These are phyloP conservation scores for Toxotes lorentzi DNA, from an alignment of 2,797 vertebrate species.

Conservation along the genomic window DNA sequence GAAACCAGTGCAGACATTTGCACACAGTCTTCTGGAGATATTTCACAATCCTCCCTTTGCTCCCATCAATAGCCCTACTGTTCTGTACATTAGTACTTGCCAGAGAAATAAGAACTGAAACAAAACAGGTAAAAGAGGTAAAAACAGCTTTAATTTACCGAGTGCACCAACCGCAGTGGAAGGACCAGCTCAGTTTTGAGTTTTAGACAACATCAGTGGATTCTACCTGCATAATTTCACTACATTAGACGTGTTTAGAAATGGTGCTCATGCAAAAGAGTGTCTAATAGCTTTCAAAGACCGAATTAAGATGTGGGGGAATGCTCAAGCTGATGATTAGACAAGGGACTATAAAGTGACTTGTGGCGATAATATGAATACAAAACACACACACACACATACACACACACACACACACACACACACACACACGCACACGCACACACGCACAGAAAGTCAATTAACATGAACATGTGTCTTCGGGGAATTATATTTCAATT, in stretches of 20 bases:
- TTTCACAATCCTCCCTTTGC: slow-evolving; percentile 17
- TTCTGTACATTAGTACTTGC: slow-evolving; percentile 23
- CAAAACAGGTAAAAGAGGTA: not conserved
- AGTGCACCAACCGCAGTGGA: not conserved
- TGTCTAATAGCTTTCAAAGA: slow-evolving; percentile 69
- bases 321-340: slow-evolving; percentile 75
- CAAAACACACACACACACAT: slow-evolving; percentile 31
- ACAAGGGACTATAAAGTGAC: slow-evolving; percentile 74
- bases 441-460: slow-evolving; percentile 72
- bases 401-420: slow-evolving; percentile 38
- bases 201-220: slow-evolving; percentile 37
- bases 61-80: slow-evolving; percentile 35
- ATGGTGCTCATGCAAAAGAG: slow-evolving; percentile 48
- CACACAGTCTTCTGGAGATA: not conserved
- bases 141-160: slow-evolving; percentile 36
- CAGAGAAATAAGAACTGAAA: slow-evolving; percentile 26
- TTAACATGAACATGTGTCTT: slow-evolving; percentile 81
- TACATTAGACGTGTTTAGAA: slow-evolving; percentile 54
- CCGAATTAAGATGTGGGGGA: slow-evolving; percentile 71
- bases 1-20: slow-evolving; percentile 12
- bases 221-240: slow-evolving; percentile 47
- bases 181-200: slow-evolving; percentile 5
- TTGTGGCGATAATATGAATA: slow-evolving; percentile 66
- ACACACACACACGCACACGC: slow-evolving; percentile 29
- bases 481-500: slow-evolving; percentile 85